Base-by-base conservation (phyloP, 2,113 vertebrate species). In the Geothlypis trichas region DNA sequence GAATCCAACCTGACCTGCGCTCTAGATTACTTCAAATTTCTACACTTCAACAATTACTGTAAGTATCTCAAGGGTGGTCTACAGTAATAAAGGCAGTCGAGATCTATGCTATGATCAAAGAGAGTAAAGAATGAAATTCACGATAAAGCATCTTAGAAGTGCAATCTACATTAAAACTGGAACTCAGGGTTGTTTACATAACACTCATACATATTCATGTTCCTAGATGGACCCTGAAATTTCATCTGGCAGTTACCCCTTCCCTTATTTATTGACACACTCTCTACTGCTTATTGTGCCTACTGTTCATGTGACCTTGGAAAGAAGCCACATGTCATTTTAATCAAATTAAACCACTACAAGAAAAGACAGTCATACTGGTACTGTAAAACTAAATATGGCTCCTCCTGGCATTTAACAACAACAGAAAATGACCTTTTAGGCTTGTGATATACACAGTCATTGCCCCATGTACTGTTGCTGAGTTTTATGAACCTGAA, bases 401-500 rank as follows among this genome's bases (percentile, higher is more conserved):
- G 47, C 52, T 95, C 15, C 73, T 91, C 55, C 58, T 44, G 30
- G 47, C 21, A 66, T 13, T 72, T 61, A 92, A 39, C 8, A 66
- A 23, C 39, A 66, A 37, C 37, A 65, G 31, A 76, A 77, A 37
- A 61, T 15, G 44, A 42, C 33, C 28, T 82, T 82, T 73, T 52
- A 57, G 0, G 0, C 19, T 74, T 85, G 10, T 58, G 46, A 68
- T 63, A 71, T 2, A 85, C 8, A 51, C 13, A 73, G 41, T 22
- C 79, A 31, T 37, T 58, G 59, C 46, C 54, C 73, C 18, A 42
- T 73, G 14, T 69, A 47, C 62, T 79, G 20, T 18, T 68, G 20
- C 66, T 21, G 67, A 68, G 55, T 46, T 81, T 63, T 44, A 77
- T 67, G 76, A 95, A 87, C 41, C 78, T 44, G 52, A 90, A 96